Percentiles rank a stretch among this genome's conserved stretches.
Evolutionary conservation across 1,140 invertebrate species (phyloP).

Genomic region (Ceratina calcarata): DNA sequence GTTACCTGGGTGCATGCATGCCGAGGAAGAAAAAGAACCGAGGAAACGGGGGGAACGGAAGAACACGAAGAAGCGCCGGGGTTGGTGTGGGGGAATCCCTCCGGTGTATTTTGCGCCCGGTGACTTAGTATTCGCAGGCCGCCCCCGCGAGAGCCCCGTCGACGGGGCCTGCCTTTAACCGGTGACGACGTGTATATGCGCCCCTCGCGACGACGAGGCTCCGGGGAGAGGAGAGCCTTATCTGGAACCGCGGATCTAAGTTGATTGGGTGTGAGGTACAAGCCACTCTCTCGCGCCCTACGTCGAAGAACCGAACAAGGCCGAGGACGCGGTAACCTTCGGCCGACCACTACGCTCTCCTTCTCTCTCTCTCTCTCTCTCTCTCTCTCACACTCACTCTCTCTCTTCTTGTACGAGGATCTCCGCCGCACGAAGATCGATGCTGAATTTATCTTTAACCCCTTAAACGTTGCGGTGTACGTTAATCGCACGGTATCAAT

Average conservation of each 20-base stretch:
- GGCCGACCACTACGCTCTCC: conserved; percentile 39
- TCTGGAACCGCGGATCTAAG: conserved; percentile 76
- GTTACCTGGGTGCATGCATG: conserved; percentile 76
- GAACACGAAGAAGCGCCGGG: conserved; percentile 46
- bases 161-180: conserved; percentile 16
- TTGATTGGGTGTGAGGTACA: conserved; percentile 80
- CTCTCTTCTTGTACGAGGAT: neutral
- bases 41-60: neutral
- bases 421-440: neutral
- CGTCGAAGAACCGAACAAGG: conserved; percentile 61
- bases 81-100: conserved; percentile 27
- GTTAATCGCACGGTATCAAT: neutral
- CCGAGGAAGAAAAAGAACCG: conserved; percentile 50
- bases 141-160: conserved; percentile 61
- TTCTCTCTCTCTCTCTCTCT: neutral
- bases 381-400: neutral
- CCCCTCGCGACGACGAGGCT: neutral
- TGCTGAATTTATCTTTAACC: conserved; percentile 21
- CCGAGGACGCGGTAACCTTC: conserved; percentile 65
- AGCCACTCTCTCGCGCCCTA: conserved; percentile 73
- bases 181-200: conserved; percentile 33
- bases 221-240: conserved; percentile 62
- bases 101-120: conserved; percentile 65
- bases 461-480: too few relatives aligned
- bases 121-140: conserved; percentile 71